phyloP scores from a whole-genome alignment of 2,797 vertebrate species.

The Hemitrygon akajei region DNA sequence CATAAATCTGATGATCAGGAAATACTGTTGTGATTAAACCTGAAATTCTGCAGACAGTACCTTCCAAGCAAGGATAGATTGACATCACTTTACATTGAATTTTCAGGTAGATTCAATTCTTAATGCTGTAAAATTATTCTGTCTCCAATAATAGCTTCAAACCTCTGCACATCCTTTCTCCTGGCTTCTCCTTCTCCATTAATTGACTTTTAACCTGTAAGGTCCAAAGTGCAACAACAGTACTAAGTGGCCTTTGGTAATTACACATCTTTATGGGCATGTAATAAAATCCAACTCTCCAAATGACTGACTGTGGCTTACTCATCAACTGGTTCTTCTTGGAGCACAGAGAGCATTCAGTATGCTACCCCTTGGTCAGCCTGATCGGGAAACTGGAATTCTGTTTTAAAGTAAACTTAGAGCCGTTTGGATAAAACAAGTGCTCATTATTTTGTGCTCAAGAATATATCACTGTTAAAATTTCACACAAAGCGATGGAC shows the following conservation, averaged over 20 bases:
- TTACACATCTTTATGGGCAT: neutral
- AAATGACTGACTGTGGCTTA: too few relatives aligned
- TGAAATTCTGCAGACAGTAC: neutral
- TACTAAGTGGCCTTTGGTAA: neutral
- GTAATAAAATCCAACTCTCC: neutral
- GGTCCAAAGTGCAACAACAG: neutral
- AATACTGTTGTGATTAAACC: neutral
- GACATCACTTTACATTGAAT: neutral
- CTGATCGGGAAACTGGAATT: neutral
- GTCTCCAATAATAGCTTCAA: neutral
- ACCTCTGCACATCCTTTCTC: neutral
- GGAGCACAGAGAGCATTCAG: too few relatives aligned
- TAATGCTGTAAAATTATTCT: neutral
- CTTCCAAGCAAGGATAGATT: neutral
- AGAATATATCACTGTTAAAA: neutral
- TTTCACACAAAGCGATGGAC: neutral
- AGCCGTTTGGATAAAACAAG: neutral
- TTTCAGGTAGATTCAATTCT: neutral
- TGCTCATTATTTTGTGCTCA: neutral
- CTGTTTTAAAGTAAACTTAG: too few relatives aligned
- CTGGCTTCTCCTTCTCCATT: neutral
- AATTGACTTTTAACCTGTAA: neutral
- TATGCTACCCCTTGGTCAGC: neutral
- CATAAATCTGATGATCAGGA: too few relatives aligned
- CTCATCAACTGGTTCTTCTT: too few relatives aligned